Evolutionary conservation across 2,888 invertebrate species (phyloP), one percentile per base, ranked within the genome.

Genomic region (Heterodera filipjevi): DNA sequence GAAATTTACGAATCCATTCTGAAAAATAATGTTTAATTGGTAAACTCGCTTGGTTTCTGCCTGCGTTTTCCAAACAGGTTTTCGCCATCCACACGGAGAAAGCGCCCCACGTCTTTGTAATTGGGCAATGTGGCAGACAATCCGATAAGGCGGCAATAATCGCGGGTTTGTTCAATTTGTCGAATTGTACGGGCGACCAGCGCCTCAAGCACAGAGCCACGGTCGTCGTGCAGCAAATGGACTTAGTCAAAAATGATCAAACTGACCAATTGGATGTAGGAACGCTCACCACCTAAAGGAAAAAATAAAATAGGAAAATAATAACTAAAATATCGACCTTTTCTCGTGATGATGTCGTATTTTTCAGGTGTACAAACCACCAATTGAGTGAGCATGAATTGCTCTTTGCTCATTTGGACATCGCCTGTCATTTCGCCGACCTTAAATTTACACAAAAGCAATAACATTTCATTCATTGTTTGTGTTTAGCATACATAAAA

Each of bases 301-400:
- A n/a, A n/a, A n/a, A n/a, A n/a, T n/a, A n/a, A n/a, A n/a, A n/a
- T n/a, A n/a, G n/a, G n/a, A n/a, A n/a, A n/a, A n/a, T n/a, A n/a
- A n/a, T n/a, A n/a, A n/a, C n/a, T n/a, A n/a, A n/a, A n/a, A n/a
- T n/a, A n/a, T n/a, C n/a, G n/a, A n/a, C 79, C 79, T 79, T 79
- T 79, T 71, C 79, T 16, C 10, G 79, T 79, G n/a, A 79, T 76
- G 46, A 79, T 76, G 66, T 79, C 79, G 35, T 98, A 99, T 90
- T 99, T 99, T 91, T 99, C 99, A 0, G 99, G 99, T 0, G 99
- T 99, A 89, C 99, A 99, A 0, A 99, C 98, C 82, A 98, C 97
- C 10, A 97, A 83, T 90, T 99, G 99, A 0, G 99, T 96, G 0
- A 94, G 95, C 77, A 94, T 94, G 77, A 99, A 96, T 92, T 99